These are phyloP conservation scores for Acleris laterana DNA, from an alignment of 2,888 invertebrate genomes.

Conservation along the genomic window DNA sequence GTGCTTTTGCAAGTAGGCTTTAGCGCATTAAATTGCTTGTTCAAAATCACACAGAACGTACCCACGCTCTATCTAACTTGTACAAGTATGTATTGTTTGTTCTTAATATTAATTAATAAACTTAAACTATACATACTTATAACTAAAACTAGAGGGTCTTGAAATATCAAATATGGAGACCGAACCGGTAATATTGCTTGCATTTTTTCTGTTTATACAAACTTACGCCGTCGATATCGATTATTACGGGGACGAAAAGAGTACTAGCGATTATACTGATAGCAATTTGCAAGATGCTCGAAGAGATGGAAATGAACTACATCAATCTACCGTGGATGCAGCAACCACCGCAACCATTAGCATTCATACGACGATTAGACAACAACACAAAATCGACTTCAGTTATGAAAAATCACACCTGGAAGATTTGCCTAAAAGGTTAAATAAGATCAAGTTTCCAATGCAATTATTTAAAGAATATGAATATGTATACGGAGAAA, in stretches of 20 bases:
- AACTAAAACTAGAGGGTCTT: slow-evolving; percentile 23
- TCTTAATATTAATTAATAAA: too few relatives aligned
- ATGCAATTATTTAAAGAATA: slow-evolving; percentile 44
- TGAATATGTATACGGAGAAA: slow-evolving; percentile 50
- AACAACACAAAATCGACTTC: not conserved
- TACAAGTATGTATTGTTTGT: too few relatives aligned
- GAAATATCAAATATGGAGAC: slow-evolving; percentile 14
- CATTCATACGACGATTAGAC: not conserved
- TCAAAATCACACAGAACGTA: too few relatives aligned
- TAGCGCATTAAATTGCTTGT: too few relatives aligned
- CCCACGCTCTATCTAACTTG: too few relatives aligned
- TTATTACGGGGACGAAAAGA: slow-evolving; percentile 46
- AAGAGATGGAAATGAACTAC: slow-evolving; percentile 29
- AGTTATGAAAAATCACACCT: not conserved
- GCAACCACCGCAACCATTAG: not conserved
- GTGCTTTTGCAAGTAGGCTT: too few relatives aligned
- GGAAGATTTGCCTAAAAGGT: not conserved
- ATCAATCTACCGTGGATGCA: slow-evolving; percentile 30
- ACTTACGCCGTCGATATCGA: slow-evolving; percentile 48
- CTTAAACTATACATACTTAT: not conserved
- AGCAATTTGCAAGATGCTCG: slow-evolving; percentile 26
- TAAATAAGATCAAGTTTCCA: not conserved
- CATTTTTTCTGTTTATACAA: slow-evolving; percentile 40
- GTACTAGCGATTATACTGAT: not conserved
- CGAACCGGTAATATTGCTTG: slow-evolving; percentile 16